Base-by-base conservation (phyloP, 2,888 invertebrate genomes). In the Idaea dimidiata region DNA sequence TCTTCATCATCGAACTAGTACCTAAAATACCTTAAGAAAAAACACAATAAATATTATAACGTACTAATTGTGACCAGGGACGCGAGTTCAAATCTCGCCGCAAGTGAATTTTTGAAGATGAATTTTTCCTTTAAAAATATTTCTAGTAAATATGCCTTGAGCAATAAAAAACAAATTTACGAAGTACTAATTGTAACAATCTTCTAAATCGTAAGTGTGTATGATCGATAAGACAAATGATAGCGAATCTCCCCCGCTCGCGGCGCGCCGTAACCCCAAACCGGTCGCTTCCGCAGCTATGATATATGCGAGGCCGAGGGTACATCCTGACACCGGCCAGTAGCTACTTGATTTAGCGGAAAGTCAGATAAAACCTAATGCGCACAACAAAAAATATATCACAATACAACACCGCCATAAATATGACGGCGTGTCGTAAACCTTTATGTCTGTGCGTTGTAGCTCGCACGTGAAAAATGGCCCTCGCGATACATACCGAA, bases 321-420 rank as follows among this genome's bases (percentile, higher is more conserved):
- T 86, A 87, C 86, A 88, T 90, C 91, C 91, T 89, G 90, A 87
- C 91, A 89, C 86, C 91, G 91, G 91, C 91, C 92, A 91, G 91
- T 91, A 88, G 91, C 87, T 91, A 92, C 92, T 92, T 92, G 91
- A 92, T 92, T 91, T 92, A 92, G 91, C 92, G 92, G 92, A 92
- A 92, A 92, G 87, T 85, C 86, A 92, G 92, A 92, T 92, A 92
- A 92, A 92, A 91, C 90, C 89, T 91, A 91, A 92, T 91, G 91
- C 87, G 89, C 89, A 91, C 90, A 91, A 91, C 91, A 91, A 92
- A 92, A 91, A 92, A 91, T 89, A 90, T 89, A 90, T 90, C 89
- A 91, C 91, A 92, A 91, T 91, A 90, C 87, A 24, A 24, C 86
- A 78, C 73, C 77, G 86, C 88, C 91, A 91, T 92, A 92, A 92